Conservation (phyloP, 2,888 invertebrate species). For the Dastarcus helophoroides region DNA sequence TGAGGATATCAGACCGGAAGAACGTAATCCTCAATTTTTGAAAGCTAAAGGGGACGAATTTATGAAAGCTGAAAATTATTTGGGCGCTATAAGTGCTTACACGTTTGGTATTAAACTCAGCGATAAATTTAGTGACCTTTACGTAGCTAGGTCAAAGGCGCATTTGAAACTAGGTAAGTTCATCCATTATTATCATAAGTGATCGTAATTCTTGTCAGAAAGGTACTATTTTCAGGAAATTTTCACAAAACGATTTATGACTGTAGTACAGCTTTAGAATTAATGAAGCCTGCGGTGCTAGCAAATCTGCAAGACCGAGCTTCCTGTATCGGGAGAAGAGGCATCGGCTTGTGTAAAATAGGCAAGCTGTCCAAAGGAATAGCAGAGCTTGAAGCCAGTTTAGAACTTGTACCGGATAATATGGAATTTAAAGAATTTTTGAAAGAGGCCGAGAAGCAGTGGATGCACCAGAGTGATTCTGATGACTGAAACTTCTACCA, state of each 20-base stretch:
- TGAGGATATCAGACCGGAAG: constrained; percentile 64
- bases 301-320: constrained; percentile 60
- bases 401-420: constrained; percentile 51
- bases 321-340: constrained; percentile 62
- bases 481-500: too few species aligned
- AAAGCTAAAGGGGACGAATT: constrained; percentile 73
- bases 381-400: constrained; percentile 62
- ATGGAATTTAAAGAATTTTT: constrained; percentile 20
- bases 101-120: constrained; percentile 65
- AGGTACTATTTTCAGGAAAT: constrained; percentile 41
- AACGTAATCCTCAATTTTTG: constrained; percentile 72
- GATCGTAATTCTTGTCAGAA: neutral
- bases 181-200: too few species aligned
- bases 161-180: constrained; percentile 48
- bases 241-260: constrained; percentile 48
- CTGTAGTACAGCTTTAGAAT: constrained; percentile 57
- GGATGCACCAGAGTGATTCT: constrained; percentile 12
- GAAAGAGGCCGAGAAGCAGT: constrained; percentile 9
- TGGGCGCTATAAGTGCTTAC: constrained; percentile 74
- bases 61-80: constrained; percentile 59
- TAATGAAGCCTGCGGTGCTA: constrained; percentile 60
- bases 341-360: constrained; percentile 58
- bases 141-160: constrained; percentile 66
- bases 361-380: constrained; percentile 59
- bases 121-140: constrained; percentile 60